phyloP scores from a whole-genome alignment of 2,797 vertebrate genomes.

The Synaphobranchus kaupii region DNA sequence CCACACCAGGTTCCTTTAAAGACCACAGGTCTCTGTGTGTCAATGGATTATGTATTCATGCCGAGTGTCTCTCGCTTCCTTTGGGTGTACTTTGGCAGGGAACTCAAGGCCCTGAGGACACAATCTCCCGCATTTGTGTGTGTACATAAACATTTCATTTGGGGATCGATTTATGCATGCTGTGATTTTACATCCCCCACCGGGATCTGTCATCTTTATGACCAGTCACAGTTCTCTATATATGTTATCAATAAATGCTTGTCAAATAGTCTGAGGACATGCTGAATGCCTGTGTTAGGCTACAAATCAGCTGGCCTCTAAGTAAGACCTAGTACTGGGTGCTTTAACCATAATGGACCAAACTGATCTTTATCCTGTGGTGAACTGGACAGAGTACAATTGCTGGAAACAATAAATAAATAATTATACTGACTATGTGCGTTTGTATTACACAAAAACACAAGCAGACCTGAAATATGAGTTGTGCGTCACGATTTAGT shows the following conservation, averaged over 20 bases:
- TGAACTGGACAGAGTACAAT: neutral
- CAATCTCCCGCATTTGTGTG: conserved; percentile 68
- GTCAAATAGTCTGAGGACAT: conserved; percentile 47
- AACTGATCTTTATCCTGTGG: neutral
- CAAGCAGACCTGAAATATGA: neutral
- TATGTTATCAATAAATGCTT: conserved; percentile 52
- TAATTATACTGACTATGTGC: neutral
- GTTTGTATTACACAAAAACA: conserved; percentile 13
- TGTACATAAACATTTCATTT: conserved; percentile 66
- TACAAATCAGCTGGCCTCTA: conserved; percentile 34
- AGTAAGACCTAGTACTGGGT: neutral
- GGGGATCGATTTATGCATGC: conserved; percentile 71
- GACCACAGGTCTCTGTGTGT: neutral
- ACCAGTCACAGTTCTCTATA: conserved; percentile 57
- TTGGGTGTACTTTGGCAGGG: conserved; percentile 75
- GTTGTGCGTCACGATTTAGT: neutral
- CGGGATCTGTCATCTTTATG: conserved; percentile 58
- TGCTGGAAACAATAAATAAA: conserved; percentile 13
- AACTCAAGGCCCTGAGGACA: conserved; percentile 74
- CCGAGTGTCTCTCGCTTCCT: conserved; percentile 25
- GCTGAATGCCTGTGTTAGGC: conserved; percentile 54
- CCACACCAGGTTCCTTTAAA: neutral
- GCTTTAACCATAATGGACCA: conserved; percentile 10
- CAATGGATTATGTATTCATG: neutral
- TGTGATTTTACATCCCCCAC: conserved; percentile 68